Base-by-base conservation (phyloP, 2,888 invertebrate genomes). In the Smittia sp. region DNA sequence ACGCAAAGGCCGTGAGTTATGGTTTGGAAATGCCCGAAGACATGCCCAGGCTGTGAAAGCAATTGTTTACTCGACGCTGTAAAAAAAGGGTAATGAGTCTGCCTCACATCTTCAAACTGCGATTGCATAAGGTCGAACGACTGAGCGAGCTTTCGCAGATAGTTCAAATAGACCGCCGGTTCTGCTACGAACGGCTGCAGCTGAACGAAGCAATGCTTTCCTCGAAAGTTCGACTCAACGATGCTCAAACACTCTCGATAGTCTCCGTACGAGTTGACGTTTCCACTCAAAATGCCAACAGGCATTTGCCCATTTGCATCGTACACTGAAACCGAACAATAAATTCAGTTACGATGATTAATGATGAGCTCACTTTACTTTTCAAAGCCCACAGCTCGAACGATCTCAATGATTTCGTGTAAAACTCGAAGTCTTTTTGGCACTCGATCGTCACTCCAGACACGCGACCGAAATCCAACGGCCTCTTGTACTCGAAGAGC, bases 1-100 rank as follows among this genome's bases (percentile, higher is more conserved):
- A 88, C 84, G 77, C 90, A 90, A 11, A 89, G 78, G 1, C 86
- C 89, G 89, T 89, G 90, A 76, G 88, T 87, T 67, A 89, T 83
- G 15, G 86, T 84, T 1, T 87, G 87, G 77, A 86, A 89, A 75
- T 88, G 83, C 0, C 89, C 89, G 4, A 90, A 87, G 75, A 89
- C 83, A 79, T 90, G 90, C 3, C 89, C 89, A 54, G 89, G 88
- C 90, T 90, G 77, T 68, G 82, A 81, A 75, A 74, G 69, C 66
- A 63, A 22, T 27, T 27, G n/a, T 9, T 22, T 63, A 73, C 41
- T 63, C 25, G 13, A 46, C 39, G 25, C 74, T 11, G 58, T 22
- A 58, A 22, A 7, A 1, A 3, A 32, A 3, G 32, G 9, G 32
- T 32, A 32, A 32, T 9, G 32, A 6, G 3, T 6, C 3, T 32